Conservation (phyloP, 2,113 vertebrate genomes). For the Ancistrus triradiatus region DNA sequence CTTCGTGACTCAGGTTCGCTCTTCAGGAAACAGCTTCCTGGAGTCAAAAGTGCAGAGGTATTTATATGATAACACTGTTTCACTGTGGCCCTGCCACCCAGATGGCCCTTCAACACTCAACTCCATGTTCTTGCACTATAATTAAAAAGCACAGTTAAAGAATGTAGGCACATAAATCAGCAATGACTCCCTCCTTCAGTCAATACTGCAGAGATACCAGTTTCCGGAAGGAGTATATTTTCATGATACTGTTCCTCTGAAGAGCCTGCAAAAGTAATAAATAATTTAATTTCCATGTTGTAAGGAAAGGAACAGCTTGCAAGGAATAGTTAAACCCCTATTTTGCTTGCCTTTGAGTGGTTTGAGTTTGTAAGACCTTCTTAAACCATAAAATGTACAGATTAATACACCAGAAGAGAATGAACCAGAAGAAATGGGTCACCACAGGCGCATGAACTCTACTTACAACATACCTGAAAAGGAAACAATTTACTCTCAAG, state of each 20-base stretch:
- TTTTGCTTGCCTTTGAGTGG: no score
- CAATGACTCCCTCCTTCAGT: conserved; percentile 44
- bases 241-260: no score
- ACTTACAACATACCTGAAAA: no score
- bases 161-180: conserved; percentile 63
- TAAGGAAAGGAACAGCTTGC: no score
- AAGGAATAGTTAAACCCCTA: no score
- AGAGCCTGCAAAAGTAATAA: conserved; percentile 11
- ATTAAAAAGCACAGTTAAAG: conserved; percentile 60
- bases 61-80: conserved; percentile 74
- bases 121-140: conserved; percentile 58
- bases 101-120: conserved; percentile 51
- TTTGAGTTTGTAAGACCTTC: no score
- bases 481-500: no score
- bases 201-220: conserved; percentile 42
- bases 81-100: conserved; percentile 50
- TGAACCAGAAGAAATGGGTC: conserved; percentile 58
- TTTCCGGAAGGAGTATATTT: no score
- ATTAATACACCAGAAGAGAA: conserved; percentile 57
- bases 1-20: conserved; percentile 60
- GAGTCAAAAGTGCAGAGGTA: conserved; percentile 75
- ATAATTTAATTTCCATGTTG: no score
- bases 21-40: conserved; percentile 71
- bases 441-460: conserved; percentile 61
- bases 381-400: no score